These are phyloP conservation scores for Octodonta nipae DNA, from an alignment of 2,888 invertebrate species.

Conservation along the genomic window DNA sequence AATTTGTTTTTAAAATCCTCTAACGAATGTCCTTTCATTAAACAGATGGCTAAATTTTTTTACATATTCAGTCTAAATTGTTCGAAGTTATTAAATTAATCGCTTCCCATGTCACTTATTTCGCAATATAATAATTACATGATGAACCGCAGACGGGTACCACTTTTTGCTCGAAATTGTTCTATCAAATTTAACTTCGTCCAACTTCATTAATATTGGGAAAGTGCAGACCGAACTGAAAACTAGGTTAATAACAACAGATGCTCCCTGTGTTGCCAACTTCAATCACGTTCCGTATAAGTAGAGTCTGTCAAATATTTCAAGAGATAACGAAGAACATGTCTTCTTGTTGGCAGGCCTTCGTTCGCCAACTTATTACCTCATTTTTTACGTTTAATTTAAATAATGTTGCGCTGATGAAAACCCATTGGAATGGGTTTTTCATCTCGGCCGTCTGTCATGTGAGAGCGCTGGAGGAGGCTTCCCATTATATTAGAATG, in stretches of 20 bases:
- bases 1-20: too few relatives aligned
- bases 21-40: too few relatives aligned
- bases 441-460: background rate
- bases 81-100: too few relatives aligned
- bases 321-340: conserved; percentile 12
- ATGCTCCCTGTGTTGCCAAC: conserved; percentile 9
- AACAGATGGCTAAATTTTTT: too few relatives aligned
- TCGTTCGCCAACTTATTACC: conserved; percentile 9
- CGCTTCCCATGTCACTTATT: too few relatives aligned
- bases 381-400: conserved; percentile 13
- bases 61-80: too few relatives aligned
- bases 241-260: conserved; percentile 14
- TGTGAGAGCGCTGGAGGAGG: too few relatives aligned
- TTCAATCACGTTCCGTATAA: conserved; percentile 10
- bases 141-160: too few relatives aligned
- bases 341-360: conserved; percentile 6
- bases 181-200: conserved; percentile 7
- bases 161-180: too few relatives aligned
- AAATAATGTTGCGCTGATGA: conserved; percentile 6
- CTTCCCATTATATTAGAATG: too few relatives aligned
- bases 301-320: conserved; percentile 10
- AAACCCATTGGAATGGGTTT: background rate
- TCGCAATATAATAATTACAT: too few relatives aligned
- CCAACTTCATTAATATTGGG: conserved; percentile 12
- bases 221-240: conserved; percentile 11